Evolutionary conservation across 2,797 vertebrate genomes (phyloP), one percentile per base, ranked within the genome.

Genomic region (Enteromius viviparus): DNA sequence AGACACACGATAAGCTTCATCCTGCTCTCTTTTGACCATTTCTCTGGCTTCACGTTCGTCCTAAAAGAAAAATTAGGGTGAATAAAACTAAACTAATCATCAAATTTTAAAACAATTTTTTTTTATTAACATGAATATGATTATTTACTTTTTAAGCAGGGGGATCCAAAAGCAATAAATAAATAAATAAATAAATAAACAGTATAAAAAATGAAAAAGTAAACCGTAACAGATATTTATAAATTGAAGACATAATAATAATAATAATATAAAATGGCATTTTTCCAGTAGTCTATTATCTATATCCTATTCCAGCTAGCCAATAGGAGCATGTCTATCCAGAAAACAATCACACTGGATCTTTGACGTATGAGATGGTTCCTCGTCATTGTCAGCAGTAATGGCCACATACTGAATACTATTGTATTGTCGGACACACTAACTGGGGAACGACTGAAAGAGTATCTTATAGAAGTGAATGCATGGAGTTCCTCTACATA

Each of bases 21-120:
- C 98, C 89, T 99, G 98, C 87, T 99, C 98, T 88, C 97, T 96
- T 88, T 99, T 99, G 93, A 99, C 97, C 84, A 95, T 97, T 92
- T 99, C 98, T 92, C 98, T 96, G 17, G 98, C 98, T 92, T 99
- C 98, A 80, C 98, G 97, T 87, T 99, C 98, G 87, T 99, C 98
- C 98, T 99, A 90, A 78, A 85, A 80, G 42, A 32, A 15, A 55
- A 42, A 68, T 19, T 34, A 84, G 62, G 62, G n/a, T 71, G 23
- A 23, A 14, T 9, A 68, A 65, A 45, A 34, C 15, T 12, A 6
- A n/a, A 10, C 6, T 60, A n/a, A 15, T 26, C 6, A 49, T 9
- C 51, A 51, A 75, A 49, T 68, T 58, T 53, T 49, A 15, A 12
- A 78, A 70, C 65, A 64, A 40, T 4, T 1, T 64, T 4, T 19